Percentiles rank a stretch among this genome's conserved stretches.
phyloP scores from a whole-genome alignment of 2,113 vertebrate genomes.

The Cyphomyrus discorhynchus region DNA sequence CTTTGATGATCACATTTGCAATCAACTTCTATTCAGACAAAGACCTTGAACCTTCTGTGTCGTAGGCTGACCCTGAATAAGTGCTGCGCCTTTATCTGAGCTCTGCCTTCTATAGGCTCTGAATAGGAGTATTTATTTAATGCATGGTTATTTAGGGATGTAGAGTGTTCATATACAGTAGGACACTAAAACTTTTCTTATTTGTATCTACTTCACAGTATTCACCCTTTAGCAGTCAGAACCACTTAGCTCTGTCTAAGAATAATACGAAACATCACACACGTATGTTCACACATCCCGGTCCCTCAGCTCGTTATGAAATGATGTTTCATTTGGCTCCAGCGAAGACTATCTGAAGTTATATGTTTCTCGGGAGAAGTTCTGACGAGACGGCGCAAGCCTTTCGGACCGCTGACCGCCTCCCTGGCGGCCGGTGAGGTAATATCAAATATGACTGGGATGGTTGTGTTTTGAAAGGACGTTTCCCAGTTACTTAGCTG shows the following conservation, averaged over 20 bases:
- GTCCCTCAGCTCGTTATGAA: neutral
- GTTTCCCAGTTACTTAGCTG: neutral
- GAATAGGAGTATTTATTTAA: neutral
- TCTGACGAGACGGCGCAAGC: neutral
- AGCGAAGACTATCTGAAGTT: neutral
- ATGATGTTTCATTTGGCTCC: neutral
- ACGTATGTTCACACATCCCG: neutral
- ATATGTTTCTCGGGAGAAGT: neutral
- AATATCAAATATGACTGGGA: neutral
- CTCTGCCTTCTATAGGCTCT: neutral
- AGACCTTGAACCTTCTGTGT: neutral
- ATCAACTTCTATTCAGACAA: neutral
- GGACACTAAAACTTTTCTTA: neutral
- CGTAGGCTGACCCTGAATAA: neutral
- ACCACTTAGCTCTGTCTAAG: neutral
- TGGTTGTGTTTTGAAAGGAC: neutral
- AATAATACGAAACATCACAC: neutral
- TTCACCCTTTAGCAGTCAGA: neutral
- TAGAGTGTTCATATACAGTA: neutral
- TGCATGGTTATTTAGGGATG: neutral
- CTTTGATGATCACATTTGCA: constrained; percentile 4
- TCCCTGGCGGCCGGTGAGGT: neutral
- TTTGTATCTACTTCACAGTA: neutral
- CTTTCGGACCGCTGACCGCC: neutral
- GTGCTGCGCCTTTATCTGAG: neutral